A percentile compares a stretch with the other conserved stretches of the same genome.
These are phyloP conservation scores for Sinodicranocentrus sp. DNA, from an alignment of 2,888 invertebrate genomes.

Conservation along the genomic window DNA sequence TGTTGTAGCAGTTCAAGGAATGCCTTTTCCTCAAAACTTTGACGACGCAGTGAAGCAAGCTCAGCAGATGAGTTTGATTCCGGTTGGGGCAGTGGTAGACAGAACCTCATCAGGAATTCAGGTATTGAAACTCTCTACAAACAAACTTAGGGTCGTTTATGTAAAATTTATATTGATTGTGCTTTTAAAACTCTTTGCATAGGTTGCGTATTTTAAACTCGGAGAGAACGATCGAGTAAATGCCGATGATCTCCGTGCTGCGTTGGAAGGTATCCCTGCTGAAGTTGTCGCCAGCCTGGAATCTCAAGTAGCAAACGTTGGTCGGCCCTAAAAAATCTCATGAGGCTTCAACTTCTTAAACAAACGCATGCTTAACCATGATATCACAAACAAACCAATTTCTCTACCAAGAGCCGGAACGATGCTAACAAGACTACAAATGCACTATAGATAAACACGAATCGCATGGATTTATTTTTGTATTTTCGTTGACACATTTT, in stretches of 20 bases:
- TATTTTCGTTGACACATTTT: background rate
- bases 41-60: conserved; percentile 69
- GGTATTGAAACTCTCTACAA: too few relatives aligned
- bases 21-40: conserved; percentile 68
- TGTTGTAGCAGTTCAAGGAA: conserved; percentile 22
- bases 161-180: too few relatives aligned
- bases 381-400: too few relatives aligned
- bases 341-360: background rate
- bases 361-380: too few relatives aligned
- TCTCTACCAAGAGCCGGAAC: too few relatives aligned
- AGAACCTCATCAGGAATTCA: conserved; percentile 69
- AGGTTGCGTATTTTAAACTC: conserved; percentile 65
- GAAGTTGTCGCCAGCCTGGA: conserved; percentile 70
- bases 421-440: too few relatives aligned
- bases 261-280: conserved; percentile 68
- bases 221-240: conserved; percentile 62
- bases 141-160: too few relatives aligned
- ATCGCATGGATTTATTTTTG: background rate
- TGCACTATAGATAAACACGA: too few relatives aligned
- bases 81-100: conserved; percentile 66
- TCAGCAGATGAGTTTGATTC: conserved; percentile 70
- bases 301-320: conserved; percentile 65
- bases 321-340: conserved; percentile 29
- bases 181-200: background rate
- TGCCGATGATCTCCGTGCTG: conserved; percentile 60